phyloP scores from a whole-genome alignment of 2,888 invertebrate species.

The Macrophya alboannulata region DNA sequence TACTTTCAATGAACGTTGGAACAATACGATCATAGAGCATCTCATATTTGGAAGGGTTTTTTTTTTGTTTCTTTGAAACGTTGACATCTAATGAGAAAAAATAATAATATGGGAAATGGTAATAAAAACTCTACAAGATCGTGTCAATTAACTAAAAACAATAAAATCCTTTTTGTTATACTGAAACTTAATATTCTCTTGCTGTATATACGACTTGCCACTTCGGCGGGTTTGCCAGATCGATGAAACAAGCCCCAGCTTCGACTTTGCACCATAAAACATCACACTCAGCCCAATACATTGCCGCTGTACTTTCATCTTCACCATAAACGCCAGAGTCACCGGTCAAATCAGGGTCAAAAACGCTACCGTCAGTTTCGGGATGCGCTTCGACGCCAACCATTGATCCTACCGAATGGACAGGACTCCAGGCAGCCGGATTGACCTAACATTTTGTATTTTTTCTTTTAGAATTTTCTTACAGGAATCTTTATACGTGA shows the following conservation, averaged over 20 bases:
- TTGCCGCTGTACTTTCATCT: conserved; percentile 88
- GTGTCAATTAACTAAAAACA: background rate
- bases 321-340: conserved; percentile 91
- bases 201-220: conserved; percentile 82
- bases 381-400: conserved; percentile 92
- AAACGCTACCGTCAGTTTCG: conserved; percentile 91
- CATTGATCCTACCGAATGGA: conserved; percentile 93
- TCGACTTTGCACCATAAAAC: conserved; percentile 91
- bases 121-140: background rate
- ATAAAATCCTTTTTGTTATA: background rate
- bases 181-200: background rate
- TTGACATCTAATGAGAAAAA: background rate
- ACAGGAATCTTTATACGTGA: background rate
- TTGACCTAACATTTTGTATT: conserved; percentile 79
- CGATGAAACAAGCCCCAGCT: conserved; percentile 90
- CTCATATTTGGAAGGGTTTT: background rate
- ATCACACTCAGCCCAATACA: conserved; percentile 91
- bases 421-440: conserved; percentile 93
- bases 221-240: conserved; percentile 88
- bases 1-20: background rate
- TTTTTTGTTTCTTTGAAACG: background rate
- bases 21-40: background rate
- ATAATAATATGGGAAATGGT: background rate
- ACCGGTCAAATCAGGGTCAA: conserved; percentile 86
- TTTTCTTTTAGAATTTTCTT: background rate